phyloP scores from a whole-genome alignment of 2,113 vertebrate genomes.

The Eidolon helvum region DNA sequence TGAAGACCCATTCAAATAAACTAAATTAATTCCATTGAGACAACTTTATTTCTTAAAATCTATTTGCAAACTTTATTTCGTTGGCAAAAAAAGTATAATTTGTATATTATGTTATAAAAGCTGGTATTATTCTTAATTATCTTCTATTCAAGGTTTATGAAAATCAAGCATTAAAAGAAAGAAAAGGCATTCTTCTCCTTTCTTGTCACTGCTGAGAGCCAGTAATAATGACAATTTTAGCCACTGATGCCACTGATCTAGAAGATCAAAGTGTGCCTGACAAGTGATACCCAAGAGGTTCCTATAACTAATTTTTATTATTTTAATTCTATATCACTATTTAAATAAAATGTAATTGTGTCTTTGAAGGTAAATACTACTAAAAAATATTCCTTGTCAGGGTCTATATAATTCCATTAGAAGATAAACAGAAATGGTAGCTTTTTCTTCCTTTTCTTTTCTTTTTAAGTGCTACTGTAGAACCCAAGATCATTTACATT shows the following conservation, averaged over 20 bases:
- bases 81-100: slow-evolving; percentile 68
- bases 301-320: background rate
- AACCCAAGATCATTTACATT: slow-evolving; percentile 49
- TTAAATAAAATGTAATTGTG: slow-evolving; percentile 39
- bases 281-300: background rate
- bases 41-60: slow-evolving; percentile 53
- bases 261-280: slow-evolving; percentile 24
- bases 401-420: background rate
- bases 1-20: slow-evolving; percentile 51
- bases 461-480: background rate
- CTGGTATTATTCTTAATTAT: slow-evolving; percentile 65
- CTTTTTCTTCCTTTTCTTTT: background rate
- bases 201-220: background rate
- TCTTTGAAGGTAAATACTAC: background rate
- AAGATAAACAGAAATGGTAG: slow-evolving; percentile 26
- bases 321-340: background rate
- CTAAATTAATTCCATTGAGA: slow-evolving; percentile 61
- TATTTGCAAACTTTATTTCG: slow-evolving; percentile 59
- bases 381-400: background rate
- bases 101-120: slow-evolving; percentile 57
- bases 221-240: background rate
- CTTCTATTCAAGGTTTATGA: slow-evolving; percentile 54
- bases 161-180: slow-evolving; percentile 50
- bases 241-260: background rate
- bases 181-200: background rate